phyloP scores from a whole-genome alignment of 2,888 invertebrate genomes.

The Drosophila recens region DNA sequence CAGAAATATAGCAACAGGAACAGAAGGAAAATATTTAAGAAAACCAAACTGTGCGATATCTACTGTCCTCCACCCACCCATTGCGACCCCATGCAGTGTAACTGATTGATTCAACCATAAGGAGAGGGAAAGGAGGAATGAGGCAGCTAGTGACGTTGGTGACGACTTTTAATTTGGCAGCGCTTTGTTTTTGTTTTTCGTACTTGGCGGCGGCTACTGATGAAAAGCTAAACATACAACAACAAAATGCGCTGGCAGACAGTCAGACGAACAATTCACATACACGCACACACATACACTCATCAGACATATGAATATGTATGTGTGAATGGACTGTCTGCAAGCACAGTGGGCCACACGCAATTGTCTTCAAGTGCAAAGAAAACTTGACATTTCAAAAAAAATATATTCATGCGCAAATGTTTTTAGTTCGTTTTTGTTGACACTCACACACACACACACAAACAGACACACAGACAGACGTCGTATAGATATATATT shows the following conservation, averaged over 20 bases:
- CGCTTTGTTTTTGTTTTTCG: constrained; percentile 48
- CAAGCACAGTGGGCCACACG: constrained; percentile 68
- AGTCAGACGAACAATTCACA: constrained; percentile 64
- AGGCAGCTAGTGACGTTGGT: constrained; percentile 66
- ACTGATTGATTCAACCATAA: constrained; percentile 63
- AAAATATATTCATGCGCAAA: constrained; percentile 35
- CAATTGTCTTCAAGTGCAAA: constrained; percentile 68
- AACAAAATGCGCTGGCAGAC: constrained; percentile 66
- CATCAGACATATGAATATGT: background rate
- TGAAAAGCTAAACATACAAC: constrained; percentile 65
- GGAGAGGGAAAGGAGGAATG: background rate
- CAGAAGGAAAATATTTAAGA: background rate
- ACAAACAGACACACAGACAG: constrained; percentile 8
- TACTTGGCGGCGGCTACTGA: constrained; percentile 49
- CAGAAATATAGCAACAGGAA: constrained; percentile 21
- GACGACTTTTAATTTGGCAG: constrained; percentile 63
- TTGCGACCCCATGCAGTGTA: constrained; percentile 13
- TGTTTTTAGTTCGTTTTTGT: constrained; percentile 48
- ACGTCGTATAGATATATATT: constrained; percentile 45
- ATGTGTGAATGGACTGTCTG: constrained; percentile 23
- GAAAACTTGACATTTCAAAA: constrained; percentile 64
- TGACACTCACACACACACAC: constrained; percentile 43
- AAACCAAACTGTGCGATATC: constrained; percentile 24
- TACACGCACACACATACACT: constrained; percentile 4
- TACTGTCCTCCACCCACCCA: background rate